A percentile compares a stretch with the other conserved stretches of the same genome.
Conservation (phyloP, 2,797 vertebrate genomes). For the Babyrousa celebensis region DNA sequence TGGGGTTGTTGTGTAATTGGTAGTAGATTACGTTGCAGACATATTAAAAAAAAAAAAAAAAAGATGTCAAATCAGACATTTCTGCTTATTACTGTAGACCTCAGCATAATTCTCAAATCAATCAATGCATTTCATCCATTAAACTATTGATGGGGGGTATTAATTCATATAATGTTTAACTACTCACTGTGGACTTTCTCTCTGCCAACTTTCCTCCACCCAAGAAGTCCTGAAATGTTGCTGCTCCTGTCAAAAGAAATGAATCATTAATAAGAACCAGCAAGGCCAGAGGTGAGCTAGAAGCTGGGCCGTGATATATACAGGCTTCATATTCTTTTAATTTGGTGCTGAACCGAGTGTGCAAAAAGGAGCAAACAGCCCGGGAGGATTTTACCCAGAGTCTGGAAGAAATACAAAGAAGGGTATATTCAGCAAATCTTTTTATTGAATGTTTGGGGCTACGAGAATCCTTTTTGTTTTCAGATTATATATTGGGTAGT, state of each 20-base stretch:
- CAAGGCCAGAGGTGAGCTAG: slow-evolving; percentile 88
- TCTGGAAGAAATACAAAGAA: slow-evolving; percentile 83
- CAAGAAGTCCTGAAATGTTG: slow-evolving; percentile 90
- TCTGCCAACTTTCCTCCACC: slow-evolving; percentile 91
- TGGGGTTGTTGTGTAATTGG: slow-evolving; percentile 92
- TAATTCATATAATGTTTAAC: slow-evolving; percentile 92
- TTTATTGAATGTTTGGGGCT: neutral
- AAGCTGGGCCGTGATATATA: slow-evolving; percentile 88
- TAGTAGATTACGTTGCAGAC: slow-evolving; percentile 89
- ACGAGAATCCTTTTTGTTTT: slow-evolving; percentile 61
- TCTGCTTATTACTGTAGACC: slow-evolving; percentile 89
- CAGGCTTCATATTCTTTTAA: slow-evolving; percentile 88
- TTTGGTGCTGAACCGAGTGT: slow-evolving; percentile 85
- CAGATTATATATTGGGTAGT: slow-evolving; percentile 39
- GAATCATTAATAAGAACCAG: slow-evolving; percentile 90
- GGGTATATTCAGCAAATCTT: slow-evolving; percentile 76
- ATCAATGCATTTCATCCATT: slow-evolving; percentile 90
- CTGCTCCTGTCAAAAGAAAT: slow-evolving; percentile 90
- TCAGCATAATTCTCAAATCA: slow-evolving; percentile 89
- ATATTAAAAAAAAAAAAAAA: slow-evolving; percentile 84
- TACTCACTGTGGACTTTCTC: slow-evolving; percentile 90
- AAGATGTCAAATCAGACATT: slow-evolving; percentile 89
- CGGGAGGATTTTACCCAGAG: slow-evolving; percentile 79
- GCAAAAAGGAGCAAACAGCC: slow-evolving; percentile 84
- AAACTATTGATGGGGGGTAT: slow-evolving; percentile 90